Evolutionary conservation across 2,113 vertebrate species (phyloP), one percentile per base, ranked within the genome.

Genomic region (Catharus bicknelli): DNA sequence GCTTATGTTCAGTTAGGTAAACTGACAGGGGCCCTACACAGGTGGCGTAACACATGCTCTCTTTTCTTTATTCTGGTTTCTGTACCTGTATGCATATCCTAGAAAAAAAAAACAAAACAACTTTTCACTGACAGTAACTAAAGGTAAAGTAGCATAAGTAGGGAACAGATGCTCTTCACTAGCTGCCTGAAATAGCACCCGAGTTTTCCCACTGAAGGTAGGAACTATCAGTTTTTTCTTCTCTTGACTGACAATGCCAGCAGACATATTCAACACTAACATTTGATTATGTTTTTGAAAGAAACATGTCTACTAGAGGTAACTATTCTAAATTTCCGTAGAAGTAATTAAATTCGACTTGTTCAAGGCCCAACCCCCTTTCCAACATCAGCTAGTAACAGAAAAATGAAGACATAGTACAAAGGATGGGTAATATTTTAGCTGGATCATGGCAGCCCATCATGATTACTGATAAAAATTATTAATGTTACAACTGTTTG

Each of bases 331-430:
- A n/a, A 76, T 23, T 72, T 63, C 34, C 68, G 10, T 42, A 34
- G 20, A 10, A 4, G 8, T 82, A 72, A 75, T 15, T 75, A 57
- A 50, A 34, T 75, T 58, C 34, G 53, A 23, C 16, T 67, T 8
- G 1, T 48, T 55, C 50, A 53, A 55, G 19, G 57, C 23, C 13
- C 3, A 3, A 1, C 2, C 1, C 13, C 7, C 4, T 22, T 18
- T 68, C 13, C 17, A n/a, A 7, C 18, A 64, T 18, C 11, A 93
- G 42, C 4, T 5, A 68, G 12, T 57, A 79, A 50, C 79, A 72
- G 11, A 34, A 67, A 70, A 90, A n/a, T 16, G 23, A 68, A 17
- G 4, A 13, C 17, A 16, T 4, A 7, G 16, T 48, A n/a, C 32
- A 6, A 61, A 55, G 11, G 36, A 30, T 5, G 0, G 19, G 5